These are phyloP conservation scores for Clamator glandarius DNA, from an alignment of 2,797 vertebrate genomes.

Conservation along the genomic window DNA sequence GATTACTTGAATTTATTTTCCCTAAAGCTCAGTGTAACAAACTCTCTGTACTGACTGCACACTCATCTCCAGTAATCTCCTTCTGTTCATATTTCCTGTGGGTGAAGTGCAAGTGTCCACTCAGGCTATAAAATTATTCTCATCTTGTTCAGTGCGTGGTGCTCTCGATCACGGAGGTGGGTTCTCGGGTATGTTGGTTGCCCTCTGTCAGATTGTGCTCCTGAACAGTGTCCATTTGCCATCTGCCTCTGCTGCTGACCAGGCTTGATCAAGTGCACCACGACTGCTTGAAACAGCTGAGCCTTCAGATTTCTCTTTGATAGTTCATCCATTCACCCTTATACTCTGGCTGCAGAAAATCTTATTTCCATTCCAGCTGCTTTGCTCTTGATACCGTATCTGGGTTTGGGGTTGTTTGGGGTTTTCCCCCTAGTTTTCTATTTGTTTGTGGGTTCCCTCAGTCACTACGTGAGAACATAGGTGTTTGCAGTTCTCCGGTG, in stretches of 20 bases:
- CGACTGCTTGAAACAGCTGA: background rate
- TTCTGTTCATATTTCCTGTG: background rate
- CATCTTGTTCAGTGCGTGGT: background rate
- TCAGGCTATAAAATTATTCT: background rate
- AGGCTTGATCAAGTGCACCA: background rate
- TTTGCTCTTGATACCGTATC: background rate
- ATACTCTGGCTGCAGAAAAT: background rate
- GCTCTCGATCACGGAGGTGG: fast-evolving
- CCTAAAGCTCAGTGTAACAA: background rate
- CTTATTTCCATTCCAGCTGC: background rate
- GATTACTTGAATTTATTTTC: background rate
- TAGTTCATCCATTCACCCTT: background rate
- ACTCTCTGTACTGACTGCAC: background rate
- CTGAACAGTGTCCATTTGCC: too few species aligned
- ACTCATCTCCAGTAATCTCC: background rate
- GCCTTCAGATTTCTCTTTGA: background rate
- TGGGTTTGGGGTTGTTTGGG: too few species aligned
- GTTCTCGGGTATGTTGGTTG: fast-evolving
- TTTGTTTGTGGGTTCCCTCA: too few species aligned
- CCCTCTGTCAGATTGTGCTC: background rate
- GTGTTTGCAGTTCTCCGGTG: background rate
- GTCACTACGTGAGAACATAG: too few species aligned
- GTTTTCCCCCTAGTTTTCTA: too few species aligned
- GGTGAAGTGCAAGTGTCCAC: background rate
- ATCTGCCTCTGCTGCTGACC: background rate